Base-by-base conservation (phyloP, 2,113 vertebrate genomes). In the Anser cygnoides region DNA sequence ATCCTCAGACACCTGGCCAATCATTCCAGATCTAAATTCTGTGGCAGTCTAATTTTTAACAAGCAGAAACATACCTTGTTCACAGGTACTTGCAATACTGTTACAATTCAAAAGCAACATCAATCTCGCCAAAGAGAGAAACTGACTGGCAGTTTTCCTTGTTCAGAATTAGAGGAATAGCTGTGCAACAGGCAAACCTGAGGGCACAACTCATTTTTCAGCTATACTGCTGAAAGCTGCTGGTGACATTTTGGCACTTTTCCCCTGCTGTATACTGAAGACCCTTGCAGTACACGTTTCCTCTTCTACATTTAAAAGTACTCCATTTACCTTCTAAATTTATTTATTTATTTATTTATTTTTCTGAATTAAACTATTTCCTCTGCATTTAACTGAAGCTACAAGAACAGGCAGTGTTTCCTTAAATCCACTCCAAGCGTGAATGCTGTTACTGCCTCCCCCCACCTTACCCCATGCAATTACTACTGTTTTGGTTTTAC, bases 121-220 rank as follows among this genome's bases (percentile, higher is more conserved):
- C 49, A 37, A 41, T 81, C 80, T 81, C 92, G 18, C 68, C 68
- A 78, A 82, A 83, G 72, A 80, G 9, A 50, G 44, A 73, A 92
- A 28, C 13, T 58, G 62, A 54, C 68, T 92, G 77, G 65, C 92
- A 78, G 54, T 65, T 92, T 78, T 74, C 20, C 83, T 86, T 89
- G 61, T 75, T 88, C 68, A 63, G 52, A 78, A 83, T 74, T 86
- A 78, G 79, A 91, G 68, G n/a, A 90, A 58, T 43, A 75, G 57
- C 68, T 81, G 80, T 89, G 83, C 80, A 96, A 93, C 65, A 93
- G 85, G 79, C 33, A 93, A 96, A 95, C 54, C 86, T 0, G 12
- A 93, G 83, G 86, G 86, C 92, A 82, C 73, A 82, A 61, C 62
- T 76, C 20, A 20, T 87, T 94, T 96, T 84, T 87, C 70, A 92